Evolutionary conservation across 1,140 invertebrate species (phyloP).

Genomic region (Tetramorium alpestre): DNA sequence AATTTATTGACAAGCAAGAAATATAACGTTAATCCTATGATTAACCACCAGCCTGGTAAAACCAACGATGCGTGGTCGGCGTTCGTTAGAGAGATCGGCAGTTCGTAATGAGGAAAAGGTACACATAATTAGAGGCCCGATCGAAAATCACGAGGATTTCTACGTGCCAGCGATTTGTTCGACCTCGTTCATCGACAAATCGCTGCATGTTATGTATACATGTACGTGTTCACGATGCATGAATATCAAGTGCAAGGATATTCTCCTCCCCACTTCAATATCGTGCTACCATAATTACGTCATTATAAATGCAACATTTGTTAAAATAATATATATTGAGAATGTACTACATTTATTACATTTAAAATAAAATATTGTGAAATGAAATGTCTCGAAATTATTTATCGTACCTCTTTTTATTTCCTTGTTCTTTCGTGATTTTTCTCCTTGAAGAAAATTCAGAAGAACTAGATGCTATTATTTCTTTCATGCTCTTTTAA

Average conservation of each 20-base stretch:
- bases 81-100: conserved; percentile 24
- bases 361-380: not conserved
- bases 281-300: not conserved
- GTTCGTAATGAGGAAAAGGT: conserved; percentile 1
- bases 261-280: conserved; percentile 20
- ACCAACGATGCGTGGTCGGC: conserved; percentile 4
- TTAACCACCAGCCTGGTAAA: not conserved
- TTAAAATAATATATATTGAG: not conserved
- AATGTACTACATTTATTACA: not conserved
- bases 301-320: not conserved
- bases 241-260: conserved; percentile 71
- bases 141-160: conserved; percentile 27
- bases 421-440: not conserved
- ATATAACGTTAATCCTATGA: conserved; percentile 11
- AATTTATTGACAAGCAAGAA: conserved; percentile 32
- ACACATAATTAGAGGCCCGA: conserved; percentile 26
- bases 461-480: not conserved
- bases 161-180: not conserved
- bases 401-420: not conserved
- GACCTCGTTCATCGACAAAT: conserved; percentile 34
- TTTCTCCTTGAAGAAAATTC: not conserved
- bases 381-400: not conserved
- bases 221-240: conserved; percentile 46
- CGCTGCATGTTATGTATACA: not conserved
- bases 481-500: not conserved